Evolutionary conservation across 2,888 invertebrate species (phyloP), one percentile per base, ranked within the genome.

Genomic region (Thereva unica): DNA sequence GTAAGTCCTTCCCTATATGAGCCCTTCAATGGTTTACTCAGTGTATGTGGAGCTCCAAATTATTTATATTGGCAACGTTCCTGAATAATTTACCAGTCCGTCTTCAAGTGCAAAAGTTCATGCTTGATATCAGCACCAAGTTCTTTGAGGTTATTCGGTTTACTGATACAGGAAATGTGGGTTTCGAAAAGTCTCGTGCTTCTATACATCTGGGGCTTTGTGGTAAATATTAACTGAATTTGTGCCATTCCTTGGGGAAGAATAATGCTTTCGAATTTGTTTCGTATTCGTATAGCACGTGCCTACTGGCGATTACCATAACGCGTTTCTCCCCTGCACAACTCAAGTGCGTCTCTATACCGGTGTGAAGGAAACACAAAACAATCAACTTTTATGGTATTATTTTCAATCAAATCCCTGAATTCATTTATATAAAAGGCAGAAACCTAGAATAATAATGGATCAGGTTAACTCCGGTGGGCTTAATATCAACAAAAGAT

Each of bases 21-120:
- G 23, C 23, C 23, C 23, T 23, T 23, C 23, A 23, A 23, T 23
- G 23, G 2, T 23, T 1, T 23, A 23, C 23, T 23, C 23, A 23
- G 23, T 23, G 23, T 23, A 23, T 23, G 23, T 23, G 23, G 23
- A 23, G 23, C 35, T 56, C 35, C 44, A 23, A 56, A 35, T 44
- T 56, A 41, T 44, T 56, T 56, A 56, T 44, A 44, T 56, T 56
- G 44, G 44, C 44, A 44, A 56, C 42, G n/a, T 56, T 44, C 42
- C n/a, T 56, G 5, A 56, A 56, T 56, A 56, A 56, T 56, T 23
- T 6, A 56, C 34, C 34, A 10, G 44, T 23, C 12, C 10, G 56
- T 56, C 44, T 34, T n/a, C 9, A 38, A 42, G 56, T 34, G 49
- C 55, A 55, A 55, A 41, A 55, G 55, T 55, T 41, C 4, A 9